A percentile compares a stretch with the other conserved stretches of the same genome.
These are phyloP conservation scores for Cosmorhoe ocellata DNA, from an alignment of 2,888 invertebrate species.

Conservation along the genomic window DNA sequence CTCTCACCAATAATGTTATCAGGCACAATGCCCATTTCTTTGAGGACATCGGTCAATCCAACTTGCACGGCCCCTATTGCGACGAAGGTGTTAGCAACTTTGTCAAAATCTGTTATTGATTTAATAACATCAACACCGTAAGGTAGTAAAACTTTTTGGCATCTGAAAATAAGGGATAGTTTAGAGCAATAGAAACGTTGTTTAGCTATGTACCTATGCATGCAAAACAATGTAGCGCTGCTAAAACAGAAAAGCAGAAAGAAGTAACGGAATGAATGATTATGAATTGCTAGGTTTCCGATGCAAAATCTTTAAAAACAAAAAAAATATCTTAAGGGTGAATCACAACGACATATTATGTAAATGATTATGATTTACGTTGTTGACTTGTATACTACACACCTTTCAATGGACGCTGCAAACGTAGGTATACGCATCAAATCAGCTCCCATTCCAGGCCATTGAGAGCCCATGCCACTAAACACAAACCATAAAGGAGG, in stretches of 20 bases:
- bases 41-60: slow-evolving; percentile 84
- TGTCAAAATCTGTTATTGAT: slow-evolving; percentile 84
- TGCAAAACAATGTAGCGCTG: too few species aligned
- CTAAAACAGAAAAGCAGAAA: too few species aligned
- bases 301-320: too few species aligned
- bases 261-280: too few species aligned
- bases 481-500: slow-evolving; percentile 85
- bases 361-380: too few species aligned
- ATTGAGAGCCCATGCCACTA: slow-evolving; percentile 88
- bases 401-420: slow-evolving; percentile 72
- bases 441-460: slow-evolving; percentile 85
- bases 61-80: slow-evolving; percentile 88
- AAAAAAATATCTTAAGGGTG: too few species aligned
- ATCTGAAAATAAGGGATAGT: slow-evolving; percentile 57
- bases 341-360: too few species aligned
- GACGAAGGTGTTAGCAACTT: slow-evolving; percentile 87
- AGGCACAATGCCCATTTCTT: slow-evolving; percentile 83
- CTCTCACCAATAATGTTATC: slow-evolving; percentile 89
- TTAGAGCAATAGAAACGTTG: too few species aligned
- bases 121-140: slow-evolving; percentile 85
- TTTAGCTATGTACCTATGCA: too few species aligned
- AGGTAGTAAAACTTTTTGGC: slow-evolving; percentile 80
- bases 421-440: slow-evolving; percentile 84
- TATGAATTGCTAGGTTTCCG: too few species aligned
- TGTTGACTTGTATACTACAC: background rate